Percentiles rank a stretch among this genome's conserved stretches.
Evolutionary conservation across 1,140 invertebrate species (phyloP).

Genomic region (Drosophila punjabiensis): DNA sequence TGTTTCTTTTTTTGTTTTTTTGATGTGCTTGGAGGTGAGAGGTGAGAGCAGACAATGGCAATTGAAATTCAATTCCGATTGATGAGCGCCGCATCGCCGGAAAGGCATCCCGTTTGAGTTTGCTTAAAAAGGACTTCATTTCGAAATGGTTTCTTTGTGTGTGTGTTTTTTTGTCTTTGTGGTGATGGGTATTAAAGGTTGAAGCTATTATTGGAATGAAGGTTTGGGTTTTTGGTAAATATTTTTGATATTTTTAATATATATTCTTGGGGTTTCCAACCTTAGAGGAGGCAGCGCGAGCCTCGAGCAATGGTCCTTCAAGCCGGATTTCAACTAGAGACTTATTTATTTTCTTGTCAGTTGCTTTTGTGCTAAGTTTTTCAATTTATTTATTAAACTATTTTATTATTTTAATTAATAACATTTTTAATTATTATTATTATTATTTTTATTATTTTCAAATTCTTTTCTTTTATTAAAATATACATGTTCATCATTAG

Average conservation of each 20-base stretch:
- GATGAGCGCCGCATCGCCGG: slow-evolving; percentile 16
- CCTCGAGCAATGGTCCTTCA: too few species aligned
- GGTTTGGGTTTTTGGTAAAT: background rate
- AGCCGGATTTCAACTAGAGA: too few species aligned
- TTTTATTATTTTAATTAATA: too few species aligned
- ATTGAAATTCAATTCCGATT: slow-evolving; percentile 54
- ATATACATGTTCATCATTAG: too few species aligned
- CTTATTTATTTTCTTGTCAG: too few species aligned
- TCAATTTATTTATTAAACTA: too few species aligned
- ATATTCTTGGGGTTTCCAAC: background rate
- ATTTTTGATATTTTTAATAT: background rate
- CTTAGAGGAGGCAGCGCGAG: too few species aligned
- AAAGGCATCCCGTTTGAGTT: slow-evolving; percentile 18
- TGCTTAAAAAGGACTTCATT: slow-evolving; percentile 14
- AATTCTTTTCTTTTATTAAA: too few species aligned
- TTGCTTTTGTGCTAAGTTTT: too few species aligned
- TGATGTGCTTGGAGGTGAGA: slow-evolving; percentile 15
- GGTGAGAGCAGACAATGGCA: slow-evolving; percentile 31
- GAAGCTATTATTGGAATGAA: background rate
- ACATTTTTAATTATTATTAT: too few species aligned
- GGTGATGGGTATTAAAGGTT: background rate
- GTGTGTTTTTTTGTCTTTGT: slow-evolving; percentile 36
- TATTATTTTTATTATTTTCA: too few species aligned
- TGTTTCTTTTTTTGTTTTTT: background rate
- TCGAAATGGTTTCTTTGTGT: slow-evolving; percentile 55